phyloP scores from a whole-genome alignment of 2,797 vertebrate species.

The Acestrorhynchus altus region DNA sequence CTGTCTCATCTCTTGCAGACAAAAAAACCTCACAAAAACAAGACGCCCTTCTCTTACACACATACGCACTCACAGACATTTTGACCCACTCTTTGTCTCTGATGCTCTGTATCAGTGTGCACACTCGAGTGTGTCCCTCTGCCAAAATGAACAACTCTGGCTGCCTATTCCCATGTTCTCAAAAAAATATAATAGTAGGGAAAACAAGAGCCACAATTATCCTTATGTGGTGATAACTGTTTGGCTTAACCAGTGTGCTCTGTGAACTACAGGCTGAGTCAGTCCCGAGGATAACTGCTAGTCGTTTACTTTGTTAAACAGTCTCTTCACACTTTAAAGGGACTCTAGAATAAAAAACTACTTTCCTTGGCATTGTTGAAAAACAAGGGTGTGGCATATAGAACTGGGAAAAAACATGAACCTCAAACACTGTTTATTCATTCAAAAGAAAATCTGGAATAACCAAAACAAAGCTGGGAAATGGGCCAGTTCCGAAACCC shows the following conservation, averaged over 20 bases:
- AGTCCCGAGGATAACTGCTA: neutral
- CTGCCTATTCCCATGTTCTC: constrained; percentile 59
- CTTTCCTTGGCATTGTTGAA: no score
- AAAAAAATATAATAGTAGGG: constrained; percentile 54
- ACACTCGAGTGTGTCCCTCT: constrained; percentile 48
- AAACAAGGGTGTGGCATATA: no score
- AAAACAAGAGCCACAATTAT: constrained; percentile 37
- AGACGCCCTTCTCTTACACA: constrained; percentile 16
- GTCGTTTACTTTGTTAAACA: neutral
- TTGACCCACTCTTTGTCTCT: constrained; percentile 21
- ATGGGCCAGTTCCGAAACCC: no score
- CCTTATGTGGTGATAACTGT: constrained; percentile 40
- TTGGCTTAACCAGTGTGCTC: constrained; percentile 11
- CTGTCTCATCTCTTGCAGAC: constrained; percentile 36
- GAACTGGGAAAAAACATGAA: no score
- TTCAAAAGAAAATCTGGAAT: no score
- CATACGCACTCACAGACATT: constrained; percentile 16
- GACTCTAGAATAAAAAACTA: no score
- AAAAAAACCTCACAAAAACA: constrained; percentile 23
- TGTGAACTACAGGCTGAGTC: neutral
- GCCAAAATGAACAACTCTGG: constrained; percentile 53
- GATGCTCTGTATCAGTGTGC: constrained; percentile 34
- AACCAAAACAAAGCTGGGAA: no score
- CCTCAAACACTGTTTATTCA: no score
- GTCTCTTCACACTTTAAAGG: neutral